Evolutionary conservation across 1,140 invertebrate genomes (phyloP).

Genomic region (Doryteuthis pealeii): DNA sequence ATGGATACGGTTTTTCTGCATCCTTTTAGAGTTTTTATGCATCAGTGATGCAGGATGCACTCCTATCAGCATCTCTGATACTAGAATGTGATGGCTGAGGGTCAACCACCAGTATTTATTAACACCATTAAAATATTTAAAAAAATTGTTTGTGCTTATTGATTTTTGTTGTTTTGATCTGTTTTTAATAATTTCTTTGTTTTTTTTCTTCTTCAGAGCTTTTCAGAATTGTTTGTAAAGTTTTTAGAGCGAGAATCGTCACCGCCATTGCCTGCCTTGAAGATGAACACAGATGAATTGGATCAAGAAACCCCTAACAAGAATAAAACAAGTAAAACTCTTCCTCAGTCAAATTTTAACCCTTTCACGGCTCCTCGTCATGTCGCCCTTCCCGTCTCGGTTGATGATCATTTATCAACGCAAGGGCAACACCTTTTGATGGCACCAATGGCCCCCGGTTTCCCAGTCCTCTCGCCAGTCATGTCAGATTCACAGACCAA

Average conservation of each 20-base stretch:
- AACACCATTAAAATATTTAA: too few relatives aligned
- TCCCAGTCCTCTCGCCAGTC: neutral
- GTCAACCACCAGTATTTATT: too few relatives aligned
- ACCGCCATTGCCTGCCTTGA: conserved; percentile 67
- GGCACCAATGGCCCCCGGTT: neutral
- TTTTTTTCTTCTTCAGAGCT: conserved; percentile 60
- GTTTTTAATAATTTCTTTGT: neutral
- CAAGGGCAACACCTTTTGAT: neutral
- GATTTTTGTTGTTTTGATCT: neutral
- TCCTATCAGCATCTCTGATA: too few relatives aligned
- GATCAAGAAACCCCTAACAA: conserved; percentile 48
- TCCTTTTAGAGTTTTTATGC: too few relatives aligned
- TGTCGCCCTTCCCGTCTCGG: conserved; percentile 38
- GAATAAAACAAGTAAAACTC: conserved; percentile 29
- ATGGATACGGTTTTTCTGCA: too few relatives aligned
- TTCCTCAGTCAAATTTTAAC: conserved; percentile 38
- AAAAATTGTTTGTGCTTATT: too few relatives aligned
- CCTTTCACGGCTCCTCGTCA: conserved; percentile 55
- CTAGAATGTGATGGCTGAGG: too few relatives aligned
- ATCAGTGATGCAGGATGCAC: too few relatives aligned
- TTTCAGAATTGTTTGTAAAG: conserved; percentile 85
- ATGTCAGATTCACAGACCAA: neutral
- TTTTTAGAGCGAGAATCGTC: conserved; percentile 85
- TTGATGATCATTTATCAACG: conserved; percentile 14
- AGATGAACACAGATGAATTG: conserved; percentile 66